Base-by-base conservation (phyloP, 1,140 invertebrate species). In the Drosophila pseudoananassae region DNA sequence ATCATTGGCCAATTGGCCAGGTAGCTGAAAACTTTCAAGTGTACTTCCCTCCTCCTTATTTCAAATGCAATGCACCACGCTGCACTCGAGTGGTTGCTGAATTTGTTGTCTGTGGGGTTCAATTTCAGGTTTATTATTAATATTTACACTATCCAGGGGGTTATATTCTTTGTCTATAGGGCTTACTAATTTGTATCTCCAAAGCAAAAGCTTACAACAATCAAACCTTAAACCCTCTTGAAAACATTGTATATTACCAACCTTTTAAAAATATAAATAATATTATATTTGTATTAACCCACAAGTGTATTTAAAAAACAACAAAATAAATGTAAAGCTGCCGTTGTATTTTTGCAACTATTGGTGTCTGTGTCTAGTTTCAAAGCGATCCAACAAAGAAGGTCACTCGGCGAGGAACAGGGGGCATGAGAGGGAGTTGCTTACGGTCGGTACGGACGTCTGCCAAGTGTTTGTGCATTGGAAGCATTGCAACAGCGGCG, bases 61-160 rank as follows among this genome's bases (percentile, higher is more conserved):
- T 51, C 36, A 68, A 79, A 75, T 63, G 58, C 53, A 79, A 58
- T 46, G 23, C 53, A 25, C 36, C 40, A 5, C 12, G 29, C 27
- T 47, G 43, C 54, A 65, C 23, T 17, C 4, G 1, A 61, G 12
- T 43, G 29, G 38, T 46, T 69, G 7, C 25, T 65, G 46, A 33
- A 31, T 45, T 51, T 52, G 59, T 56, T 71, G 50, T 43, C 17
- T 23, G 45, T 15, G 45, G 57, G 76, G 38, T 64, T 76, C 49
- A 58, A 51, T 66, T 87, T 87, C 82, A 82, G 83, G 83, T 78
- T 87, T 87, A 82, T 59, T 56, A 36, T 58, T 69, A 58, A 15
- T 53, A 60, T 70, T 61, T 57, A 14, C 45, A 31, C 25, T 60
- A 12, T 38, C 4, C 4, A 40, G 15, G 12, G 38, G 38, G 38